A percentile compares a stretch with the other conserved stretches of the same genome.
Evolutionary conservation across 2,797 vertebrate genomes (phyloP).

Genomic region (Anabas testudineus): DNA sequence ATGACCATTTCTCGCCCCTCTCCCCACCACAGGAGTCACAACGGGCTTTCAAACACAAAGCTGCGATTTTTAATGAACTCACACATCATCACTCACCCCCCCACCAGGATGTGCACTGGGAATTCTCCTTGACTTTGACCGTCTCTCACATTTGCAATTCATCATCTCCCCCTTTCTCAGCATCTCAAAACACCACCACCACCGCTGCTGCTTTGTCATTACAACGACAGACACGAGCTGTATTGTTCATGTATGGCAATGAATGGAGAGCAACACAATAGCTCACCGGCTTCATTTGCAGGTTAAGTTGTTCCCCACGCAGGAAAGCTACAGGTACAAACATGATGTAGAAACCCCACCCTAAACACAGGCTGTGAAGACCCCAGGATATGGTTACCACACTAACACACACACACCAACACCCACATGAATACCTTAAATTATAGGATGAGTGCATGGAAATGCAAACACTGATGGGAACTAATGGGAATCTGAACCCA

Average conservation of each 20-base stretch:
- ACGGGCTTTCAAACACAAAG: conserved; percentile 71
- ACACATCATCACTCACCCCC: conserved; percentile 40
- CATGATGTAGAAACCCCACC: conserved; percentile 62
- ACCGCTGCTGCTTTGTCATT: conserved; percentile 76
- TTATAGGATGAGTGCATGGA: conserved; percentile 11
- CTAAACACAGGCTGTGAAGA: conserved; percentile 42
- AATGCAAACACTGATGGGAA: conserved; percentile 13
- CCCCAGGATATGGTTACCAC: conserved; percentile 37
- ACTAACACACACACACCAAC: neutral
- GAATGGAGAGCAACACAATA: conserved; percentile 56
- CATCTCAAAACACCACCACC: conserved; percentile 65
- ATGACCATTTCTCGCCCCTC: conserved; percentile 72
- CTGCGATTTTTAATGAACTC: conserved; percentile 75
- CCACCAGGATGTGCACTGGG: conserved; percentile 65
- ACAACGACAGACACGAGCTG: conserved; percentile 65
- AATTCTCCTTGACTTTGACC: conserved; percentile 82
- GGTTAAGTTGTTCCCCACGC: conserved; percentile 49
- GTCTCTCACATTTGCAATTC: conserved; percentile 82
- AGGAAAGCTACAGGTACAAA: conserved; percentile 64
- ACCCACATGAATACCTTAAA: conserved; percentile 1
- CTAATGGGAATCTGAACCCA: conserved; percentile 6
- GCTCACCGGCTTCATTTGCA: conserved; percentile 40
- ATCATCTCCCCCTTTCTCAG: conserved; percentile 70
- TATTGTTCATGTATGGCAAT: conserved; percentile 65
- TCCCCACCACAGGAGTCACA: conserved; percentile 62